Conservation (phyloP, 1,140 invertebrate genomes). For the Streblospio benedicti region DNA sequence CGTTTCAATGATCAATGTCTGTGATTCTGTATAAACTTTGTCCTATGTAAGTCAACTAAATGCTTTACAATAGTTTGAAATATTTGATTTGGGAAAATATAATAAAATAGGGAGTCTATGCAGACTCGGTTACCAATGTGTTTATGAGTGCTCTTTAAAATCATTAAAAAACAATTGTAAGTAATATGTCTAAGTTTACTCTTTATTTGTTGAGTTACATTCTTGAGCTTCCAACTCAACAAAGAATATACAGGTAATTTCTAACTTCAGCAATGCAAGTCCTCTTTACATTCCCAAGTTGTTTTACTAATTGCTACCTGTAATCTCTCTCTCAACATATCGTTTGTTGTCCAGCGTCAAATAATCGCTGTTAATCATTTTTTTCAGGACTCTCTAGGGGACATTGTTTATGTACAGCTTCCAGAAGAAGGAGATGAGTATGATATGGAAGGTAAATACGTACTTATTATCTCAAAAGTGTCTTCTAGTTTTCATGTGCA, state of each 20-base stretch:
- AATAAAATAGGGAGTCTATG: too few species aligned
- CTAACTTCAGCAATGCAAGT: background rate
- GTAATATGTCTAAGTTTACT: background rate
- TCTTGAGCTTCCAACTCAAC: background rate
- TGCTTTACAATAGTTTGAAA: too few species aligned
- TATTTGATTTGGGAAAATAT: too few species aligned
- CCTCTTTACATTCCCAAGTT: background rate
- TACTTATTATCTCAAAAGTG: background rate
- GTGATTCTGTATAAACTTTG: too few species aligned
- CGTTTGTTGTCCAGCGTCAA: too few species aligned
- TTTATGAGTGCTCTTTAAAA: too few species aligned
- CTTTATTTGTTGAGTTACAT: background rate
- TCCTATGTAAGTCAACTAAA: too few species aligned
- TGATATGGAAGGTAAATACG: conserved; percentile 42
- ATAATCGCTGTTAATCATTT: too few species aligned
- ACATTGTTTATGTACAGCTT: conserved; percentile 87
- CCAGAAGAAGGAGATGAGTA: conserved; percentile 64
- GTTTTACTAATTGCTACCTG: background rate
- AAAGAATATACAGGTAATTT: background rate
- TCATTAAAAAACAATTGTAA: too few species aligned
- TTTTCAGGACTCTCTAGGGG: conserved; percentile 72
- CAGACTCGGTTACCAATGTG: too few species aligned
- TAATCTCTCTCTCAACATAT: conserved; percentile 6
- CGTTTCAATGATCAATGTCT: too few species aligned
- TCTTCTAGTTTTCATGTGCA: background rate